Conservation (phyloP, 2,113 vertebrate genomes). For the Prinia subflava region DNA sequence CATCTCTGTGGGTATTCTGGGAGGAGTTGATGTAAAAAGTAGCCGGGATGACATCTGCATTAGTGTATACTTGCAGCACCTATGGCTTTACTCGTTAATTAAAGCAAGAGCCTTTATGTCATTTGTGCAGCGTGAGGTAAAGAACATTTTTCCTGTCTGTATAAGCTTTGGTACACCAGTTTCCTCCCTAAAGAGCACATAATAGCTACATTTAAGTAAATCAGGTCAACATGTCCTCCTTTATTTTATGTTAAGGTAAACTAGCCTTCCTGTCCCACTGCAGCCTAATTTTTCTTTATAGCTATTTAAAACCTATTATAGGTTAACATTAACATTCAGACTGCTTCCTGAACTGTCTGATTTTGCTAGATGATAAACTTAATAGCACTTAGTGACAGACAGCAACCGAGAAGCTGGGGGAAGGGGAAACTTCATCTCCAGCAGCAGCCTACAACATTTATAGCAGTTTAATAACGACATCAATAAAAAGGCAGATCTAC, state of each 20-base stretch:
- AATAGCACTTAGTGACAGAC: conserved; percentile 31
- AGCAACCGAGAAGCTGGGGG: neutral
- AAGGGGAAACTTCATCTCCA: neutral
- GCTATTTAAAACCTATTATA: conserved; percentile 54
- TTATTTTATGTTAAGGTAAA: conserved; percentile 62
- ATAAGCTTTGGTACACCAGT: conserved; percentile 18
- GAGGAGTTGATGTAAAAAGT: neutral
- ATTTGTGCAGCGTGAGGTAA: conserved; percentile 29
- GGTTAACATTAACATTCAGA: conserved; percentile 31
- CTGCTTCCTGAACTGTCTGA: conserved; percentile 44
- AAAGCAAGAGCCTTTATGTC: neutral
- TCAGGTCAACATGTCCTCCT: conserved; percentile 34
- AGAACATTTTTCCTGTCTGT: conserved; percentile 29
- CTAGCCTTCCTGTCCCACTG: conserved; percentile 48
- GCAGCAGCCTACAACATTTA: neutral
- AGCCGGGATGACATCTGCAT: neutral
- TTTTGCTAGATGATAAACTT: conserved; percentile 59
- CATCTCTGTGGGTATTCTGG: neutral
- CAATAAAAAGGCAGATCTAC: conserved; percentile 15
- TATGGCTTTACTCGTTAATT: conserved; percentile 25
- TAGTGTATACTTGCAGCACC: neutral
- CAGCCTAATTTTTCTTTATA: conserved; percentile 31
- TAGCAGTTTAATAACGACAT: conserved; percentile 18
- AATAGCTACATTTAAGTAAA: conserved; percentile 56
- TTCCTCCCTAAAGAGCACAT: conserved; percentile 51